These are phyloP conservation scores for Metacarcinus magister DNA, from an alignment of 2,888 invertebrate species.

Conservation along the genomic window DNA sequence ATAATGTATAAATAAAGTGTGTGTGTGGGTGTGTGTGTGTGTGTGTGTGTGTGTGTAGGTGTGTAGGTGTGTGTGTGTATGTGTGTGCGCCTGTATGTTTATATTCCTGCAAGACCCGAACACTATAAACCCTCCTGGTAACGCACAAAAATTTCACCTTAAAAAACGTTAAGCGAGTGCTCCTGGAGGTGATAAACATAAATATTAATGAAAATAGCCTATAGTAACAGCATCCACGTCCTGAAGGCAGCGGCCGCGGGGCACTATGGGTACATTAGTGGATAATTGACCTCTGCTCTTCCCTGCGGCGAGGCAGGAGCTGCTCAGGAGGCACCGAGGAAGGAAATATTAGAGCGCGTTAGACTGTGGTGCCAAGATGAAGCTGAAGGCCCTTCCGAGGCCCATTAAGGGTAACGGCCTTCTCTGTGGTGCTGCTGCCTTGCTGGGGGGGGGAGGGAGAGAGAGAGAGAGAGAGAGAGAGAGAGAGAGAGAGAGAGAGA, in stretches of 20 bases:
- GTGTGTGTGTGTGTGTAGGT: too few species aligned
- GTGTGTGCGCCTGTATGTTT: too few species aligned
- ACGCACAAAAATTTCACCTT: too few species aligned
- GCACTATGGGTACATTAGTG: slow-evolving; percentile 15
- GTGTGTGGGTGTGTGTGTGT: not conserved
- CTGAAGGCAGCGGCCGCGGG: slow-evolving; percentile 39
- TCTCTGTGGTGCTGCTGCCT: not conserved
- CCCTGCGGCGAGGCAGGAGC: not conserved
- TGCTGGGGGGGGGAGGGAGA: slow-evolving; percentile 28
- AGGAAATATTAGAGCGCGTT: not conserved
- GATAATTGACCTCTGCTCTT: slow-evolving; percentile 28
- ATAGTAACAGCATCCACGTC: not conserved
- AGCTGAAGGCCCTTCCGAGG: not conserved
- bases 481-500: slow-evolving; percentile 28
- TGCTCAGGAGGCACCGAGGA: slow-evolving; percentile 4
- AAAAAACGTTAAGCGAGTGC: too few species aligned
- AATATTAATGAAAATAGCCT: slow-evolving; percentile 1
- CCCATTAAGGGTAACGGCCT: slow-evolving; percentile 18
- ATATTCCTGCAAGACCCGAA: too few species aligned
- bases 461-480: slow-evolving; percentile 33
- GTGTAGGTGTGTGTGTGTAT: too few species aligned
- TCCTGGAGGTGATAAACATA: not conserved
- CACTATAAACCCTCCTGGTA: too few species aligned
- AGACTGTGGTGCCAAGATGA: slow-evolving; percentile 14
- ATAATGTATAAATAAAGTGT: not conserved